Conservation (phyloP, 2,888 invertebrate species). For the Nomada fabriciana region DNA sequence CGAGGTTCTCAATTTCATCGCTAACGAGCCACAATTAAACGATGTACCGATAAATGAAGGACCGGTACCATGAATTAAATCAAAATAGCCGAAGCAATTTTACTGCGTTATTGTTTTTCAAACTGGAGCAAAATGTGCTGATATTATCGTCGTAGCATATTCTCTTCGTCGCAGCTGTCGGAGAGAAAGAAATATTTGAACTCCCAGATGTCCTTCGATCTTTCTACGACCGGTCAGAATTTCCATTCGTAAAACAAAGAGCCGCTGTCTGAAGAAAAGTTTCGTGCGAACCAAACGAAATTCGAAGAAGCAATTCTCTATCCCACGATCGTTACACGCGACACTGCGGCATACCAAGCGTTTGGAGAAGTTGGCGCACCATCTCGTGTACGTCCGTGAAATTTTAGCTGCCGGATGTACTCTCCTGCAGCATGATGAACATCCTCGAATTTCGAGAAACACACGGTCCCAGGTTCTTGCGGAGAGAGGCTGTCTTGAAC, state of each 20-base stretch:
- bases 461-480: not conserved
- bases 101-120: not conserved
- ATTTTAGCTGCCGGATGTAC: slow-evolving; percentile 10
- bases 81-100: no score
- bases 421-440: slow-evolving; percentile 30
- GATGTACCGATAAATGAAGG: not conserved
- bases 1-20: not conserved
- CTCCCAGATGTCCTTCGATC: no score
- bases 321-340: not conserved
- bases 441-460: slow-evolving; percentile 37
- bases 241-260: no score
- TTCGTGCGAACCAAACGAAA: not conserved
- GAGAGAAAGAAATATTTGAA: not conserved
- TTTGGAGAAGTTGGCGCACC: not conserved
- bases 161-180: slow-evolving; percentile 3
- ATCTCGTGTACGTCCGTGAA: slow-evolving; percentile 3
- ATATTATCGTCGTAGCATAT: slow-evolving; percentile 42
- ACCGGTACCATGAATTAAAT: no score
- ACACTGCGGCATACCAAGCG: not conserved
- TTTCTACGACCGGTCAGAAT: no score
- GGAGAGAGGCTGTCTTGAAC: slow-evolving; percentile 9
- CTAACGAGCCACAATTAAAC: not conserved
- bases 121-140: slow-evolving; percentile 29
- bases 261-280: not conserved
- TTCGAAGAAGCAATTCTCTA: not conserved